Conservation (phyloP, 2,113 vertebrate genomes). For the Carollia perspicillata region DNA sequence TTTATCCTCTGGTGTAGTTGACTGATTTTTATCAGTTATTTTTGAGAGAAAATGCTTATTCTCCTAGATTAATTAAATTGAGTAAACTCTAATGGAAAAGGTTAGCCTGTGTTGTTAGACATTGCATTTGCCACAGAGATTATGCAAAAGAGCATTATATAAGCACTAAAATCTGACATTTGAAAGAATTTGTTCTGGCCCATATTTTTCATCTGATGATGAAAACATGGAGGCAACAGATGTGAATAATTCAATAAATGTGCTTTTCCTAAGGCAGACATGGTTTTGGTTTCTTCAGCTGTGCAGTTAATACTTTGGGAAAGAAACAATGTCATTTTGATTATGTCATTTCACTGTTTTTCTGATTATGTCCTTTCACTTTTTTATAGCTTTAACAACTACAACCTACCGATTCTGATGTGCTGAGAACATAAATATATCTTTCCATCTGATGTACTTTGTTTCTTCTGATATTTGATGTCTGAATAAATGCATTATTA, state of each 20-base stretch:
- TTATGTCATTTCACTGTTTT: constrained; percentile 41
- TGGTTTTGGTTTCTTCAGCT: constrained; percentile 59
- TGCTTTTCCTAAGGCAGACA: constrained; percentile 43
- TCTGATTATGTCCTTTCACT: constrained; percentile 59
- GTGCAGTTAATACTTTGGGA: constrained; percentile 31
- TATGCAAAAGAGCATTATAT: constrained; percentile 70
- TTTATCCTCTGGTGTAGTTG: neutral
- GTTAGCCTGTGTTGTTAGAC: constrained; percentile 61
- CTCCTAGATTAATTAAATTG: constrained; percentile 63
- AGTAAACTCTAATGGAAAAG: constrained; percentile 52
- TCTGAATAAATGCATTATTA: constrained; percentile 63
- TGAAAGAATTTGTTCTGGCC: constrained; percentile 70
- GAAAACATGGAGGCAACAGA: constrained; percentile 54
- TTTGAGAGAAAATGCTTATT: constrained; percentile 57
- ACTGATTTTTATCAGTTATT: constrained; percentile 54
- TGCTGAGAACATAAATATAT: constrained; percentile 74
- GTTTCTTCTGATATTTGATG: neutral
- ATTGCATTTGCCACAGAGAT: constrained; percentile 60
- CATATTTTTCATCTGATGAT: constrained; percentile 67
- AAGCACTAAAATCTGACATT: constrained; percentile 66
- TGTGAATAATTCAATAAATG: constrained; percentile 72
- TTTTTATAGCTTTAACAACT: constrained; percentile 72
- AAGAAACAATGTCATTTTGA: constrained; percentile 64
- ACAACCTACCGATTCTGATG: constrained; percentile 62
- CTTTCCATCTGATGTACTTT: constrained; percentile 37